Percentiles rank a stretch among this genome's conserved stretches.
phyloP scores from a whole-genome alignment of 2,888 invertebrate species.

The Amphiduros pacificus region DNA sequence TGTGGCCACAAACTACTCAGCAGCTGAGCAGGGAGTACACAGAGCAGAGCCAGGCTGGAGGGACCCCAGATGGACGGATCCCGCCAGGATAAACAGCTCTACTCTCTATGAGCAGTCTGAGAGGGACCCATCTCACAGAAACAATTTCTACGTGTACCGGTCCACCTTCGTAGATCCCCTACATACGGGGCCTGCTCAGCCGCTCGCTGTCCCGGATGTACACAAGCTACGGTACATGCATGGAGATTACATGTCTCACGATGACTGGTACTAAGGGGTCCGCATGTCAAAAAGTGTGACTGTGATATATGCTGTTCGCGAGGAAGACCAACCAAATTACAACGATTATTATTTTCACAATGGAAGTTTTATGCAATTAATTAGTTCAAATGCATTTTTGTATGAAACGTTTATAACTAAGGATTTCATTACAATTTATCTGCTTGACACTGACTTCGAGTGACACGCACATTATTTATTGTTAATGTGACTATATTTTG shows the following conservation, averaged over 20 bases:
- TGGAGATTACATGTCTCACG: constrained; percentile 32
- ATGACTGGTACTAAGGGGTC: constrained; percentile 37
- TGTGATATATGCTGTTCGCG: no score
- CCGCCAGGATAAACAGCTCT: constrained; percentile 16
- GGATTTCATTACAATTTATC: no score
- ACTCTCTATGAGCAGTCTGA: constrained; percentile 30
- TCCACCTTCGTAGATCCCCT: constrained; percentile 26
- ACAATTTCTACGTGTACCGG: constrained; percentile 24
- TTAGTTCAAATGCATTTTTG: no score
- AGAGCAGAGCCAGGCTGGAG: constrained; percentile 26
- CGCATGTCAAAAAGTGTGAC: no score
- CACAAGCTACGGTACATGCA: constrained; percentile 38
- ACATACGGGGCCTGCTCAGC: constrained; percentile 26
- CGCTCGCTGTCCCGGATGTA: constrained; percentile 33
- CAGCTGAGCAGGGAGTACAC: constrained; percentile 28
- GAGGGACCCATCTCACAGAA: constrained; percentile 28
- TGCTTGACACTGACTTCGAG: no score
- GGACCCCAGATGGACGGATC: constrained; percentile 26
- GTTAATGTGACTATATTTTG: no score
- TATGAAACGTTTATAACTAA: no score
- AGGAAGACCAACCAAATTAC: no score
- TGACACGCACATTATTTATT: no score
- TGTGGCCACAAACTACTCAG: constrained; percentile 24
- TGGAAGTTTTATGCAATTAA: no score
- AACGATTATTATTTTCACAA: no score